Percentiles rank a stretch among this genome's conserved stretches.
These are phyloP conservation scores for Chalcosyrphus nemorum DNA, from an alignment of 2,888 invertebrate species.

Conservation along the genomic window DNA sequence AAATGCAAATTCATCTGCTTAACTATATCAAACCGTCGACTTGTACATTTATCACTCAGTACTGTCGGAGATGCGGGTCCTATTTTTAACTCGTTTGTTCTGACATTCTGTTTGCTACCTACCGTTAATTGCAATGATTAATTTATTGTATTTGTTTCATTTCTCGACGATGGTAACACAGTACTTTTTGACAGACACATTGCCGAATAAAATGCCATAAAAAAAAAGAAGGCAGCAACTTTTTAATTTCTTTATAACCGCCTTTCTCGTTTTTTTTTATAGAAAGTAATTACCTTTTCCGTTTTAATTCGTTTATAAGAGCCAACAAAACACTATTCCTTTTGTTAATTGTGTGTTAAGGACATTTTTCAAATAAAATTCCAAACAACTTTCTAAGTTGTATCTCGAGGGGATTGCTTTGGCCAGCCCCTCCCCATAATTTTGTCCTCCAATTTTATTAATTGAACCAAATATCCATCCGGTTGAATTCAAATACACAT, in stretches of 20 bases:
- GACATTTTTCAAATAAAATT: neutral
- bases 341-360: neutral
- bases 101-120: neutral
- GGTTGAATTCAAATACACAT: neutral
- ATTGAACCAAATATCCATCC: slow-evolving; percentile 5
- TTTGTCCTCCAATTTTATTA: neutral
- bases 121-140: neutral
- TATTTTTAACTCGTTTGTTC: neutral
- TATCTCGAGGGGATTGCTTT: neutral
- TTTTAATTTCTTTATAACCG: neutral
- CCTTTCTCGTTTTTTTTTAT: neutral
- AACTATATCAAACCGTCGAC: neutral
- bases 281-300: neutral
- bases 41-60: neutral
- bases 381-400: neutral
- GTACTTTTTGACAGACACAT: neutral
- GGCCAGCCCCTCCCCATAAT: neutral
- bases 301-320: neutral
- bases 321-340: neutral
- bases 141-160: neutral
- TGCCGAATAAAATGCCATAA: neutral
- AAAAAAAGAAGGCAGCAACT: neutral
- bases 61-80: neutral
- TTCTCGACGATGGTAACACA: neutral
- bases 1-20: neutral